A percentile compares a stretch with the other conserved stretches of the same genome.
phyloP scores from a whole-genome alignment of 2,113 vertebrate genomes.

The Cebus imitator region DNA sequence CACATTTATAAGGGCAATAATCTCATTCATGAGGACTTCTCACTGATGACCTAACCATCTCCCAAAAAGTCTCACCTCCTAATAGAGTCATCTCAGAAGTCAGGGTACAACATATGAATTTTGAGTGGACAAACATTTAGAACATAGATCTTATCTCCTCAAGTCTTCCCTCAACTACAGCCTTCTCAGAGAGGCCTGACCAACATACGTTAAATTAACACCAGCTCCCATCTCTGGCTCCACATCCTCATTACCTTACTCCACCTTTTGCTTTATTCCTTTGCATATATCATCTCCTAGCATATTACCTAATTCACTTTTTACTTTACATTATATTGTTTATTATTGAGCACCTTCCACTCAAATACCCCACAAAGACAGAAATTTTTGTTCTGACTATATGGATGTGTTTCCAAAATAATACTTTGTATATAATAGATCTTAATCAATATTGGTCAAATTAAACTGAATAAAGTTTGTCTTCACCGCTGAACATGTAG shows the following conservation, averaged over 20 bases:
- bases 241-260: neutral
- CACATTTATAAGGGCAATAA: neutral
- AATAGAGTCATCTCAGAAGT: neutral
- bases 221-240: neutral
- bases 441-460: neutral
- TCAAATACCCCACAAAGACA: neutral
- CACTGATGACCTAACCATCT: neutral
- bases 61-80: neutral
- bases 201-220: neutral
- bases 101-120: neutral
- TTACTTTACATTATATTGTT: neutral
- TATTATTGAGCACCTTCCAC: neutral
- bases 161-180: neutral
- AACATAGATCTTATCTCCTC: neutral
- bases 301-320: neutral
- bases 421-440: neutral
- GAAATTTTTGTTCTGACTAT: neutral
- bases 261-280: neutral
- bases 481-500: neutral
- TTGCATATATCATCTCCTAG: neutral
- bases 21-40: neutral
- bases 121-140: neutral
- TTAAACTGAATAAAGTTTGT: neutral
- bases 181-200: neutral
- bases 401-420: neutral